These are phyloP conservation scores for Eidolon dupreanum DNA, from an alignment of 2,797 vertebrate species.

Conservation along the genomic window DNA sequence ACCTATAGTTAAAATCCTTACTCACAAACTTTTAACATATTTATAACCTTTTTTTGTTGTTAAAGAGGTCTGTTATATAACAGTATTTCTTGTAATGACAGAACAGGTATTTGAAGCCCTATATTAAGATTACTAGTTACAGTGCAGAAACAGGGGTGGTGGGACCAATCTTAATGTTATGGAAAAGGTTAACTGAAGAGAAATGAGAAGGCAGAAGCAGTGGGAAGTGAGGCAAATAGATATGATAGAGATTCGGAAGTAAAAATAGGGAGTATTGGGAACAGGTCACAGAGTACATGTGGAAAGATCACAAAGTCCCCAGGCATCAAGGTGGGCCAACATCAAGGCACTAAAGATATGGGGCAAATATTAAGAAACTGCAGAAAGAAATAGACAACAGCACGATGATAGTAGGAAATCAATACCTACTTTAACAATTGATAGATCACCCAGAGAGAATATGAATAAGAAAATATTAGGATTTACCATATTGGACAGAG, in stretches of 20 bases:
- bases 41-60: background rate
- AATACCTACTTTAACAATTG: background rate
- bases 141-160: background rate
- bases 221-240: background rate
- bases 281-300: background rate
- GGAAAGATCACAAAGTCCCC: background rate
- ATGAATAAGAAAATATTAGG: background rate
- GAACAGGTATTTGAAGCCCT: background rate
- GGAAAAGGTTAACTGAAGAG: background rate
- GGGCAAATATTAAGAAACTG: background rate
- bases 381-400: background rate
- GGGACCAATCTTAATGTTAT: fast-evolving
- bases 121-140: background rate
- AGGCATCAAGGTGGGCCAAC: background rate
- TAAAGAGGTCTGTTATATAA: background rate
- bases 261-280: background rate
- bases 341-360: background rate
- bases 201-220: too few species aligned
- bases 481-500: background rate
- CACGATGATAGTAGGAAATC: background rate
- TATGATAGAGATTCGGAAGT: background rate
- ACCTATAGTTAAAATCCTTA: background rate
- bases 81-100: background rate
- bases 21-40: background rate
- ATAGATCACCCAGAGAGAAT: background rate